Base-by-base conservation (phyloP, 2,113 vertebrate genomes). In the Paraplagusia blochii region DNA sequence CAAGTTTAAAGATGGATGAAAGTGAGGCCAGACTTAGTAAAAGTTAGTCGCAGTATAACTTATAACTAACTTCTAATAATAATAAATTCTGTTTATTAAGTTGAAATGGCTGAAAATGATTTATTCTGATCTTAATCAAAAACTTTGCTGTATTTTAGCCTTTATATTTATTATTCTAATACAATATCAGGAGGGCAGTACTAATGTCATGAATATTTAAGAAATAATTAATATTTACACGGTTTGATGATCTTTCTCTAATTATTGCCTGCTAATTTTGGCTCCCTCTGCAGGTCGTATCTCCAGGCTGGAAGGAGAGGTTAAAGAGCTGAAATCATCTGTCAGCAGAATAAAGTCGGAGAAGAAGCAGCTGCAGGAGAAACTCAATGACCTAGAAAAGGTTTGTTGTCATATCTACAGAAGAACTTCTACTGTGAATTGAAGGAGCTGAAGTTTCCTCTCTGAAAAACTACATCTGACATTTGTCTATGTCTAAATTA, bases 341-440 rank as follows among this genome's bases (percentile, higher is more conserved):
- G 48, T 95, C 67, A 81, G 92, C 45, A 90, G 89, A 66, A 66
- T 86, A 39, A 92, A 95, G 77, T 56, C 76, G 33, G 94, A 98
- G 62, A 98, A 96, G 87, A 92, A 93, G 65, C 91, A 94, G 63
- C 79, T 98, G 1, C 94, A 98, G 40, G 90, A 94, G 71, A 95
- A 87, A 44, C 82, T 96, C 35, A 91, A 89, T 46, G 89, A 91
- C 70, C 83, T 97, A 61, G 94, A 96, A 78, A 98, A 96, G 95
- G 97, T 98, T 56, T 9, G 69, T 57, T 14, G 4, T 34, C 19
- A 47, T 57, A 22, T 61, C 14, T 52, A 18, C n/a, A 35, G 15
- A 0, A 33, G 40, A 6, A 53, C 63, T 56, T 50, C 19, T 5
- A 47, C 5, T 12, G 9, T 45, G n/a, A 45, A 39, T 17, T 39